These are phyloP conservation scores for Tetraneura akinire DNA, from an alignment of 1,140 invertebrate genomes.

Conservation along the genomic window DNA sequence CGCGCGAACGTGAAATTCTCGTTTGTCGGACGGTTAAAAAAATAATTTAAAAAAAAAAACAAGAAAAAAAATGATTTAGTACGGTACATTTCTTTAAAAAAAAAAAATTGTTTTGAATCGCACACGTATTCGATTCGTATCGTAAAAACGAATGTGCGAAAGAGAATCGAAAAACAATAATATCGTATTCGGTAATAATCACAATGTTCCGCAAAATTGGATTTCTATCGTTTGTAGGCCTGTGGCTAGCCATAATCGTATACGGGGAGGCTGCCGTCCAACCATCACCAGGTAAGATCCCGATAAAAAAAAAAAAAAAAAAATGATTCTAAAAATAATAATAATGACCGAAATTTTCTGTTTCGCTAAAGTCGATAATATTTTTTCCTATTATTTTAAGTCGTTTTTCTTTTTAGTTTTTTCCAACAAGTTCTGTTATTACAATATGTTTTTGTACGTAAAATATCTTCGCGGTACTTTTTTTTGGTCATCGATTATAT, in stretches of 20 bases:
- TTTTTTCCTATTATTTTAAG: background rate
- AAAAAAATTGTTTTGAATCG: too few species aligned
- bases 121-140: background rate
- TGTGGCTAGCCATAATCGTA: background rate
- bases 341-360: background rate
- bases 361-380: background rate
- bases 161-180: background rate
- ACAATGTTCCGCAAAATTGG: conserved; percentile 18
- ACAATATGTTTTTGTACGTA: background rate
- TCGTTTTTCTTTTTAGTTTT: background rate
- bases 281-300: conserved; percentile 2
- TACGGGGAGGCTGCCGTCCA: background rate
- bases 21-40: too few species aligned
- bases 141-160: background rate
- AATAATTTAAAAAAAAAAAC: too few species aligned
- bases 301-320: too few species aligned
- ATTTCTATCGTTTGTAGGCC: background rate
- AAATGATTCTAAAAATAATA: background rate
- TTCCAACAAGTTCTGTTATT: too few species aligned
- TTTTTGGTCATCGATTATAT: too few species aligned
- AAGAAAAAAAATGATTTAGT: too few species aligned
- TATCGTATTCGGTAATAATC: background rate
- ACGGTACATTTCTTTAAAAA: too few species aligned
- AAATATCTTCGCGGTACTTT: too few species aligned
- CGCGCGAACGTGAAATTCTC: too few species aligned